phyloP scores from a whole-genome alignment of 1,140 invertebrate species.

The Drosophila quadrilineata region DNA sequence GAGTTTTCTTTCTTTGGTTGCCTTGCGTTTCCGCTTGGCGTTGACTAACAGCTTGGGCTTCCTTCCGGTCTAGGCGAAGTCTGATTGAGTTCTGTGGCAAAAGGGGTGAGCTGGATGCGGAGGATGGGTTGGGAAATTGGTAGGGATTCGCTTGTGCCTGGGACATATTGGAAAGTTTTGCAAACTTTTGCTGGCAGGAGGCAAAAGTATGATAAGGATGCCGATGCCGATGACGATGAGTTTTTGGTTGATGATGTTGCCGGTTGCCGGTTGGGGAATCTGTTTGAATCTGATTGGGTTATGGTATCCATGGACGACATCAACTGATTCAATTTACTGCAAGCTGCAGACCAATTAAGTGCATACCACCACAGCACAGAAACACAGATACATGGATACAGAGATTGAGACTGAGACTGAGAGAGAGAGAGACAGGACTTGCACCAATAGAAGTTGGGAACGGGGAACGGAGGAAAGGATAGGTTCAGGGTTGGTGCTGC shows the following conservation, averaged over 20 bases:
- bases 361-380: slow-evolving; percentile 28
- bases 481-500: not conserved
- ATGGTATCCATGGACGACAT: slow-evolving; percentile 15
- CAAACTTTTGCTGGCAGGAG: slow-evolving; percentile 42
- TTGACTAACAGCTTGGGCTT: slow-evolving; percentile 69
- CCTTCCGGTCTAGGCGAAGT: slow-evolving; percentile 30
- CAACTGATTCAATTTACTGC: slow-evolving; percentile 57
- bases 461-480: not conserved
- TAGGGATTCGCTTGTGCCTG: no score
- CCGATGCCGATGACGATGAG: not conserved
- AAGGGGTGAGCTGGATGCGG: not conserved
- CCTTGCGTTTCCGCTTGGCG: slow-evolving; percentile 62
- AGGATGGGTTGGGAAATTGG: not conserved
- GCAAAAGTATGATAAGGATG: slow-evolving; percentile 10
- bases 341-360: slow-evolving; percentile 64
- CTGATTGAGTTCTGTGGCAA: not conserved
- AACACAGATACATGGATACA: not conserved
- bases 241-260: slow-evolving; percentile 5
- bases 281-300: slow-evolving; percentile 1
- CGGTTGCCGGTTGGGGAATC: no score
- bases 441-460: no score
- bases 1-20: slow-evolving; percentile 53
- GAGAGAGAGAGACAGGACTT: no score
- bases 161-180: slow-evolving; percentile 26
- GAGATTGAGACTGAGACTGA: not conserved